These are phyloP conservation scores for Argyresthia goedartella DNA, from an alignment of 2,888 invertebrate species.

Conservation along the genomic window DNA sequence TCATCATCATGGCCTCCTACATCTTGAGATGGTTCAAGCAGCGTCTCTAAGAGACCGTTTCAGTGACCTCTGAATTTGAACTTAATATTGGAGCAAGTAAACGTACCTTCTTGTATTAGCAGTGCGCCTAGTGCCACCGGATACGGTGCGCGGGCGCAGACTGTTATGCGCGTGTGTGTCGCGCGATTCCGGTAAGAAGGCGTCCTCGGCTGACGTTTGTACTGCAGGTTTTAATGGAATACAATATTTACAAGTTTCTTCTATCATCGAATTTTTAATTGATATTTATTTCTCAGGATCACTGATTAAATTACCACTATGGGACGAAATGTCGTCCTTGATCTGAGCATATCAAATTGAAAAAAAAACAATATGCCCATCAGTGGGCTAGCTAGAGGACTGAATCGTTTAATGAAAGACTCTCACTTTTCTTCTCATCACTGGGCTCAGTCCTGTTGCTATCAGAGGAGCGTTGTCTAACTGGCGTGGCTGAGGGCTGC, in stretches of 20 bases:
- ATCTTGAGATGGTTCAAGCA: too few species aligned
- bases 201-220: conserved; percentile 51
- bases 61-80: too few species aligned
- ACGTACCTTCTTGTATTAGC: conserved; percentile 56
- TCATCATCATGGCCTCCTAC: too few species aligned
- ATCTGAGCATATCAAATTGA: too few species aligned
- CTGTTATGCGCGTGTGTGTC: conserved; percentile 44
- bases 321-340: too few species aligned
- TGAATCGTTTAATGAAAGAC: neutral
- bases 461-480: conserved; percentile 67
- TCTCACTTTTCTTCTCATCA: conserved; percentile 56
- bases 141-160: conserved; percentile 49
- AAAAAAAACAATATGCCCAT: neutral
- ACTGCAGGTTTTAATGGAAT: conserved; percentile 19
- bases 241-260: neutral
- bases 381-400: neutral
- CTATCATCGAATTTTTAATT: neutral
- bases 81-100: neutral
- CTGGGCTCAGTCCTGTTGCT: conserved; percentile 66
- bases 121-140: conserved; percentile 57
- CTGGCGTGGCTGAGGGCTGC: conserved; percentile 41
- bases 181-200: conserved; percentile 53
- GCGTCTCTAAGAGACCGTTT: too few species aligned
- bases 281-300: too few species aligned
- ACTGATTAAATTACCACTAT: too few species aligned